Percentiles rank a stretch among this genome's conserved stretches.
Conservation (phyloP, 2,797 vertebrate species). For the Sebastolobus alascanus region DNA sequence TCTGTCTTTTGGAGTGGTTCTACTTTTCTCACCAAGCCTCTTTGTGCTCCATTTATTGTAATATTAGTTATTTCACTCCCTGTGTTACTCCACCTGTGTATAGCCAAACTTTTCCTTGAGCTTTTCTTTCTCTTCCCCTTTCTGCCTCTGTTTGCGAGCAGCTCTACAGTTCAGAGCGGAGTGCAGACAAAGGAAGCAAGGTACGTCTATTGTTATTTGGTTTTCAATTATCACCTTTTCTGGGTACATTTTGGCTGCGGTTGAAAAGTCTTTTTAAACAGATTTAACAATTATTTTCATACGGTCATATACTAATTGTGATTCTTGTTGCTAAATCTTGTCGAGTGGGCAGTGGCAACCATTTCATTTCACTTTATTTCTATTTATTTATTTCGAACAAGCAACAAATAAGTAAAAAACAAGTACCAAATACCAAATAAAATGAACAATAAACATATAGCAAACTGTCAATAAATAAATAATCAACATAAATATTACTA, state of each 20-base stretch:
- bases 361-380: no score
- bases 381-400: no score
- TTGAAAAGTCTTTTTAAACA: no score
- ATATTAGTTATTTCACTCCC: not conserved
- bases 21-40: not conserved
- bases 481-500: no score
- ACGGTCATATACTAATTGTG: no score
- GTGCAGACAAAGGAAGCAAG: conserved; percentile 82
- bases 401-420: no score
- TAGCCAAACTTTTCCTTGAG: conserved; percentile 10
- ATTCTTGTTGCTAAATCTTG: no score
- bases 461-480: no score
- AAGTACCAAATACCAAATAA: no score
- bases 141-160: conserved; percentile 70
- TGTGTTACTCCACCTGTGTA: conserved; percentile 22
- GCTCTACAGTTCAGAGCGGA: conserved; percentile 83
- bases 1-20: not conserved
- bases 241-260: not conserved
- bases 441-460: no score
- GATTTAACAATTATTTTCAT: no score
- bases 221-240: conserved; percentile 15
- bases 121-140: conserved; percentile 39
- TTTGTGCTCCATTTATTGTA: conserved; percentile 1
- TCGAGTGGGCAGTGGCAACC: no score
- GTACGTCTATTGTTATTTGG: conserved; percentile 63